These are phyloP conservation scores for Narcine bancroftii DNA, from an alignment of 2,113 vertebrate species.

Conservation along the genomic window DNA sequence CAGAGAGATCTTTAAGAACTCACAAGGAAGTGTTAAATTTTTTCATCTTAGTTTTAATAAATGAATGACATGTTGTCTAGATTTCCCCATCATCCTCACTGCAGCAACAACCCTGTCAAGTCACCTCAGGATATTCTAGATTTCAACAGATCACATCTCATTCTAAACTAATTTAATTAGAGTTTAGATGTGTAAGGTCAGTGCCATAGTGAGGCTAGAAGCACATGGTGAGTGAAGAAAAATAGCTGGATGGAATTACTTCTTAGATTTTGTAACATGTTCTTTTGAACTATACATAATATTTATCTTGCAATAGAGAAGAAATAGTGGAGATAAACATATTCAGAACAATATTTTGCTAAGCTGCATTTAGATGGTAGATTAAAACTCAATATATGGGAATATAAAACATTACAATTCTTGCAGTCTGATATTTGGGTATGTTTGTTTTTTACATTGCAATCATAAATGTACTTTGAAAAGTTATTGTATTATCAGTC, in stretches of 20 bases:
- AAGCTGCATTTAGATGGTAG: slow-evolving; percentile 9
- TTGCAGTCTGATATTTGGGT: not conserved
- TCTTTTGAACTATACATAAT: not conserved
- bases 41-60: too few relatives aligned
- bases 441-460: not conserved
- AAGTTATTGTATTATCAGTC: not conserved
- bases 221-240: not conserved
- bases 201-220: not conserved
- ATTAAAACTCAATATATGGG: not conserved
- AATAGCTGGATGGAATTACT: not conserved
- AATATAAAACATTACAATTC: not conserved
- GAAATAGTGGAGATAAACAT: not conserved
- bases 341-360: not conserved
- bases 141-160: too few relatives aligned
- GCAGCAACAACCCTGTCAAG: too few relatives aligned
- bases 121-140: too few relatives aligned
- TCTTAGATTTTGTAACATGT: not conserved
- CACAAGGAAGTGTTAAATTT: too few relatives aligned
- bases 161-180: too few relatives aligned
- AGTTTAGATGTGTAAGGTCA: not conserved
- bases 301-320: not conserved
- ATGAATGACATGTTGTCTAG: too few relatives aligned
- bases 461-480: not conserved
- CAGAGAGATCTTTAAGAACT: too few relatives aligned
- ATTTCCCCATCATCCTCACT: too few relatives aligned